Evolutionary conservation across 2,888 invertebrate species (phyloP).

Genomic region (Luperina nickerlii): DNA sequence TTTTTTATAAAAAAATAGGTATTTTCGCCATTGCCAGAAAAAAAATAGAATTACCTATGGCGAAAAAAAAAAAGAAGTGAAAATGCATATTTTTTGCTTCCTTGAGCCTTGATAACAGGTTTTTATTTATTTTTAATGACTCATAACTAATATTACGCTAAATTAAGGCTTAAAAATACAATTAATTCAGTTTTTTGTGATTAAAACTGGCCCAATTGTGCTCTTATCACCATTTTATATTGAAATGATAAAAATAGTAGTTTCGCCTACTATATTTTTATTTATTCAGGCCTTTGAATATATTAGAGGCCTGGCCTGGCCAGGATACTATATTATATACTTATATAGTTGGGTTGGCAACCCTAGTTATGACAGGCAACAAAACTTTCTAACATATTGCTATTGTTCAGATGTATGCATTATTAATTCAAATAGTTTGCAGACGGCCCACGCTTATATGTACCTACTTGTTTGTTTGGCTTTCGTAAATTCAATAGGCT

Average conservation of each 20-base stretch:
- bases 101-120: neutral
- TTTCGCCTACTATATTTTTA: neutral
- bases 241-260: neutral
- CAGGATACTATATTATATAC: neutral
- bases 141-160: neutral
- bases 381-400: constrained; percentile 59
- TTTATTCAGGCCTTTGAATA: neutral
- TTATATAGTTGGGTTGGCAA: neutral
- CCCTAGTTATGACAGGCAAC: constrained; percentile 51
- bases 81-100: neutral
- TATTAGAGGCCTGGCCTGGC: neutral
- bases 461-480: constrained; percentile 33
- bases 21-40: neutral
- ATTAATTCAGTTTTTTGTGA: neutral
- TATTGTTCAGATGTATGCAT: constrained; percentile 55
- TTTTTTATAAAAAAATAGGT: neutral
- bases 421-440: constrained; percentile 62
- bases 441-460: constrained; percentile 41
- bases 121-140: neutral
- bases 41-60: neutral
- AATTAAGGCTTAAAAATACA: neutral
- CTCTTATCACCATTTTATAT: neutral
- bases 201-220: neutral
- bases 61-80: neutral
- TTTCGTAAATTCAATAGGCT: constrained; percentile 43